phyloP scores from a whole-genome alignment of 2,888 invertebrate species.

The Pegoplata infirma region DNA sequence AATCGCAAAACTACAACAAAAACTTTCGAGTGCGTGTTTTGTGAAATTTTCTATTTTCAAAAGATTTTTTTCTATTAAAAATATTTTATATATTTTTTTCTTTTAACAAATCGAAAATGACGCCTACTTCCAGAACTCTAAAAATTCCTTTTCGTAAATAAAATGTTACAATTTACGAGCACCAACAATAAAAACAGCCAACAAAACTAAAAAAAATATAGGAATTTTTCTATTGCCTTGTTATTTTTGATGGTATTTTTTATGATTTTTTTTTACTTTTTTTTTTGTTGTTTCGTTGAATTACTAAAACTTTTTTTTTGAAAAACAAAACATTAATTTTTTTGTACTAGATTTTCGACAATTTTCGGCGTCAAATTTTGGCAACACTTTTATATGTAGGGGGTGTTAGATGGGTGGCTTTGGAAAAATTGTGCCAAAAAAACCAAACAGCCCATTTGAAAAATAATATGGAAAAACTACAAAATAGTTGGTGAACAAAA shows the following conservation, averaged over 20 bases:
- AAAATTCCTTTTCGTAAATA: slow-evolving; percentile 19
- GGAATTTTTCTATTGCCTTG: slow-evolving; percentile 1
- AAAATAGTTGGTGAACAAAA: slow-evolving; percentile 32
- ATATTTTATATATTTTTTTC: not conserved
- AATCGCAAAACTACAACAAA: slow-evolving; percentile 7
- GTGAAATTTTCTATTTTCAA: too few species aligned
- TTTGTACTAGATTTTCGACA: not conserved
- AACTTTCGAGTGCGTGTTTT: not conserved
- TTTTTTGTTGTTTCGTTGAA: slow-evolving; percentile 35
- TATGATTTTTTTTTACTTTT: slow-evolving; percentile 13
- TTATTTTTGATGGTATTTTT: slow-evolving; percentile 8
- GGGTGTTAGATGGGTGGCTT: slow-evolving; percentile 25
- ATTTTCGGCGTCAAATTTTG: slow-evolving; percentile 52
- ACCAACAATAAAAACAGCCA: slow-evolving; percentile 7
- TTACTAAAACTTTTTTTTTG: slow-evolving; percentile 22
- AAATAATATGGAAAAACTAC: slow-evolving; percentile 41
- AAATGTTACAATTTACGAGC: slow-evolving; percentile 20
- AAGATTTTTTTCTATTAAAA: too few species aligned
- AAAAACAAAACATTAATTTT: slow-evolving; percentile 43
- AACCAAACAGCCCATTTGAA: slow-evolving; percentile 42
- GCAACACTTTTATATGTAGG: slow-evolving; percentile 20
- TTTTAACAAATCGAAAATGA: not conserved
- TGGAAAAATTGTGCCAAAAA: slow-evolving; percentile 34
- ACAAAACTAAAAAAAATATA: too few species aligned
- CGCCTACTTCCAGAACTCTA: not conserved